These are phyloP conservation scores for Monopterus albus DNA, from an alignment of 2,113 vertebrate genomes.

Conservation along the genomic window DNA sequence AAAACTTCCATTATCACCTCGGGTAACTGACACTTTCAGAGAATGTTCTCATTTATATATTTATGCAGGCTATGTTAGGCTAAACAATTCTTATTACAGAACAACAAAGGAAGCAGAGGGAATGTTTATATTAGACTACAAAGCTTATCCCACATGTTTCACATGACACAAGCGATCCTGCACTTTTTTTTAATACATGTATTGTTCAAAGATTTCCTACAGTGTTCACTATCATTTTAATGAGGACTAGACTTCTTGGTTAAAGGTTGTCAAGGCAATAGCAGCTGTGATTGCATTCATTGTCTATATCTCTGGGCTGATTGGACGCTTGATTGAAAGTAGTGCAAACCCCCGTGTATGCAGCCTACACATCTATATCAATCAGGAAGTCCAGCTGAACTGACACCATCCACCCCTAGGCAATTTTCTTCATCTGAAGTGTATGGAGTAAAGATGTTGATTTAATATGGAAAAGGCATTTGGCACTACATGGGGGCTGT, in stretches of 20 bases:
- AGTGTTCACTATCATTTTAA: conserved; percentile 6
- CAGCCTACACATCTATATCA: conserved; percentile 56
- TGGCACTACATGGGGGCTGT: neutral
- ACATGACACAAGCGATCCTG: neutral
- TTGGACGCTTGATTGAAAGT: conserved; percentile 47
- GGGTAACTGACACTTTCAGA: neutral
- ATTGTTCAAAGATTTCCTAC: neutral
- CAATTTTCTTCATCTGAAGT: conserved; percentile 13
- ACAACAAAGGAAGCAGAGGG: neutral
- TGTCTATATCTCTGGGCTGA: conserved; percentile 21
- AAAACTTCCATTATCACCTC: neutral
- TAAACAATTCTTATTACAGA: neutral
- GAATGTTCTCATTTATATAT: neutral
- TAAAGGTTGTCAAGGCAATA: conserved; percentile 3
- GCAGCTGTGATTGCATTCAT: neutral
- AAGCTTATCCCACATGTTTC: neutral
- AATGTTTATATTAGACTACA: too few species aligned
- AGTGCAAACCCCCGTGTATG: conserved; percentile 3
- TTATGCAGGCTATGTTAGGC: neutral
- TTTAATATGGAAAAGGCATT: conserved; percentile 24
- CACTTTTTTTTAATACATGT: neutral
- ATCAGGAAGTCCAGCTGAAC: conserved; percentile 53
- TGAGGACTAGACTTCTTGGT: conserved; percentile 2
- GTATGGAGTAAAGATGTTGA: neutral
- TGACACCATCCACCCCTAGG: conserved; percentile 6